phyloP scores from a whole-genome alignment of 2,113 vertebrate genomes.

The Indicator indicator region DNA sequence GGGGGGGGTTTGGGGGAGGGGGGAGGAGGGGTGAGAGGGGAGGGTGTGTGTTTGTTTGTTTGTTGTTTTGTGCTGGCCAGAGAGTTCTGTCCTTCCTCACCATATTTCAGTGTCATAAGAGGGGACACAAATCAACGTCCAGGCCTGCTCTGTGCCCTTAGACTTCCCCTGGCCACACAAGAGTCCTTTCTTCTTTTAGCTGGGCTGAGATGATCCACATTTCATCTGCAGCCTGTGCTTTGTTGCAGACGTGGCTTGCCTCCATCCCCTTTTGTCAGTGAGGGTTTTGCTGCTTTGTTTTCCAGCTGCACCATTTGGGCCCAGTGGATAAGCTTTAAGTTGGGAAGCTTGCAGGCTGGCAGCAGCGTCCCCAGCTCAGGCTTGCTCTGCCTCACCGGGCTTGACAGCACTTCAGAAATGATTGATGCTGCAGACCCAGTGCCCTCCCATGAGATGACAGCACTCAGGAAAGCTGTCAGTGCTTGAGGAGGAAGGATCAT shows the following conservation, averaged over 20 bases:
- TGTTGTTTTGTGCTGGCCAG: not conserved
- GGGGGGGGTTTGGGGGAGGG: too few species aligned
- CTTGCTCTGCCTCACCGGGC: not conserved
- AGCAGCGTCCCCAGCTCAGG: not conserved
- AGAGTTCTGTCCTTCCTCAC: not conserved
- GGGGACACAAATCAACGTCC: not conserved
- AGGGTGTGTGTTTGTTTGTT: not conserved
- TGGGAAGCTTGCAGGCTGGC: not conserved
- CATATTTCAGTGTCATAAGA: not conserved
- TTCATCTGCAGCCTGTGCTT: conserved; percentile 3
- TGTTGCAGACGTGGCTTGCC: not conserved
- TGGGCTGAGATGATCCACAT: not conserved
- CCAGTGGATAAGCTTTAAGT: not conserved
- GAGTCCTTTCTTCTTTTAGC: not conserved
- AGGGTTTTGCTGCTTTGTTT: conserved; percentile 20
- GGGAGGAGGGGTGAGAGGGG: too few species aligned
- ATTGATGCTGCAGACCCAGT: not conserved
- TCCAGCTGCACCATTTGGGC: not conserved
- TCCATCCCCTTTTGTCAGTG: not conserved
- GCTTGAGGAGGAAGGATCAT: not conserved
- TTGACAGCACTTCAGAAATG: not conserved
- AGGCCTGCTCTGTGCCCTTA: not conserved
- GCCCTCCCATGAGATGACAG: not conserved
- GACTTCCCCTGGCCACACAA: not conserved
- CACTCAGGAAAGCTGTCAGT: conserved; percentile 19